A percentile compares a stretch with the other conserved stretches of the same genome.
Conservation (phyloP, 2,113 vertebrate genomes). For the Grantiella picta region DNA sequence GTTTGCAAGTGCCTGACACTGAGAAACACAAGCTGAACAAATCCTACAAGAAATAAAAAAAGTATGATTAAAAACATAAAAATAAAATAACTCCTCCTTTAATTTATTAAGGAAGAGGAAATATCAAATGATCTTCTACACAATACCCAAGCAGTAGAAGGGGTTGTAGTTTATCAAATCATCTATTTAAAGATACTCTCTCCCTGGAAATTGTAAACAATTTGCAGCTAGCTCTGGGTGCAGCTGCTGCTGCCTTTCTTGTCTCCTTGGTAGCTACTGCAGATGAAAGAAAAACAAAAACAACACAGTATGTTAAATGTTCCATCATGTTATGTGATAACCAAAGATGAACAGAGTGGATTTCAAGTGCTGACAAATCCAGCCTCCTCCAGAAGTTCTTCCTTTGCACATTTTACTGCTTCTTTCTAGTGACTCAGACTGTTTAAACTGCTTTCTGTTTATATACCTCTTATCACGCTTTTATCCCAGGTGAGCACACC, state of each 20-base stretch:
- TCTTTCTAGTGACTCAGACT: background rate
- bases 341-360: background rate
- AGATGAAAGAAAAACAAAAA: background rate
- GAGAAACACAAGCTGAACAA: background rate
- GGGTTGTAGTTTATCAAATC: background rate
- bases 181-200: background rate
- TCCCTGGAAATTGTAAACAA: background rate
- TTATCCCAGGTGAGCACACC: background rate
- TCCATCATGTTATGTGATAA: background rate
- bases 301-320: background rate
- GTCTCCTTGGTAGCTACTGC: background rate
- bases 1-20: background rate
- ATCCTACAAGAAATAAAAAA: background rate
- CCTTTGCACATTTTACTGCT: background rate
- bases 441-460: constrained; percentile 13
- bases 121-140: background rate
- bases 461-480: background rate
- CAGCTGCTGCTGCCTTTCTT: background rate
- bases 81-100: fast-evolving
- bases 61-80: fast-evolving
- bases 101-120: background rate
- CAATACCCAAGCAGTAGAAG: background rate
- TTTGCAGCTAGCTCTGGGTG: background rate
- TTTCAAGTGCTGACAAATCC: background rate
- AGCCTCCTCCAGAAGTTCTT: background rate